Conservation (phyloP, 2,888 invertebrate species). For the Drosophila multiciliata region DNA sequence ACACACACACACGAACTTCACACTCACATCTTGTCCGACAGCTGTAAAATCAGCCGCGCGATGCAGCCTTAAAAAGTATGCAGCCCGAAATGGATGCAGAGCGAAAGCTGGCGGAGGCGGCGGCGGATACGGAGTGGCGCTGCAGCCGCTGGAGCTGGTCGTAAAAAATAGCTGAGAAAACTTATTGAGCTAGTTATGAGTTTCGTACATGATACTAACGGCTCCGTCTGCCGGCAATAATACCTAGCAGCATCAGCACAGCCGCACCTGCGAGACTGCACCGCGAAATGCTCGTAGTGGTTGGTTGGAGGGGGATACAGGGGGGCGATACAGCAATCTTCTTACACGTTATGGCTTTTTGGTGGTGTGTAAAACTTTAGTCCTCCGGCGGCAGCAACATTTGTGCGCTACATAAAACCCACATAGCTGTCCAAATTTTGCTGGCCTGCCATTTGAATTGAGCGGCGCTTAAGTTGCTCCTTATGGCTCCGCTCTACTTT, state of each 20-base stretch:
- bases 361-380: conserved; percentile 67
- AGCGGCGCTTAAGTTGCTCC: conserved; percentile 43
- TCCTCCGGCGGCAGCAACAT: conserved; percentile 44
- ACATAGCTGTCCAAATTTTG: conserved; percentile 45
- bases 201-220: conserved; percentile 79
- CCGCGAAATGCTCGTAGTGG: background rate
- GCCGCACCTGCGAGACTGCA: conserved; percentile 37
- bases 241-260: conserved; percentile 45
- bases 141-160: conserved; percentile 50
- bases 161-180: conserved; percentile 78
- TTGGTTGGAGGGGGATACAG: background rate
- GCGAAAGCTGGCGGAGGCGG: conserved; percentile 9
- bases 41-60: conserved; percentile 74
- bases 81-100: conserved; percentile 16
- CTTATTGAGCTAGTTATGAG: conserved; percentile 81
- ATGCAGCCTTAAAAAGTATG: conserved; percentile 68
- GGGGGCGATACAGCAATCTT: conserved; percentile 26
- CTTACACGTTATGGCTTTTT: conserved; percentile 72
- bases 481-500: conserved; percentile 48
- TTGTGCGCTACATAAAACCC: conserved; percentile 60
- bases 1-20: conserved; percentile 16
- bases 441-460: conserved; percentile 43
- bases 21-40: conserved; percentile 65
- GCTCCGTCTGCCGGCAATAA: conserved; percentile 62
- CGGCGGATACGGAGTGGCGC: conserved; percentile 11